Evolutionary conservation across 2,888 invertebrate species (phyloP).

Genomic region (Xylophagus ater): DNA sequence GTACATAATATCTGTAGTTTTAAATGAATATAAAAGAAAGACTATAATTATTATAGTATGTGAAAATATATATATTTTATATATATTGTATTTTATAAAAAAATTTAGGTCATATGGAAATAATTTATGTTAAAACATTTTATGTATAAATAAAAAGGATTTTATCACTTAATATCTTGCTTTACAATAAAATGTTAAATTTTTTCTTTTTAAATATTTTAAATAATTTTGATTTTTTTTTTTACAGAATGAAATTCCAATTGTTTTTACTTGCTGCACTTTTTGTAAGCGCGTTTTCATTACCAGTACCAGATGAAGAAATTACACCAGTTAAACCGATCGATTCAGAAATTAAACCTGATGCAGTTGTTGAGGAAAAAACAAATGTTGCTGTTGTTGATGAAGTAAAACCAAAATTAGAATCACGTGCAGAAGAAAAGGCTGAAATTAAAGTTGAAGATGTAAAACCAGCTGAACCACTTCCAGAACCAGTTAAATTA

Average conservation of each 20-base stretch:
- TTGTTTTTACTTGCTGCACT: constrained; percentile 28
- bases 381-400: constrained; percentile 13
- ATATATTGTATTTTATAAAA: no score
- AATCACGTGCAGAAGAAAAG: constrained; percentile 11
- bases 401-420: constrained; percentile 20
- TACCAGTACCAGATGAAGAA: constrained; percentile 34
- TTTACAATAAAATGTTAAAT: no score
- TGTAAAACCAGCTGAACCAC: constrained; percentile 2
- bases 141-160: no score
- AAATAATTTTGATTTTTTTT: constrained; percentile 5
- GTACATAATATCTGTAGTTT: no score
- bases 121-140: no score
- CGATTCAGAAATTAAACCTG: constrained; percentile 23
- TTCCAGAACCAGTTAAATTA: constrained; percentile 16
- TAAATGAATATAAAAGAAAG: no score
- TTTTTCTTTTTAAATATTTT: no score
- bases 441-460: constrained; percentile 10
- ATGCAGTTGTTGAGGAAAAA: constrained; percentile 19
- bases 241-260: constrained; percentile 33
- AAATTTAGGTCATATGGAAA: no score
- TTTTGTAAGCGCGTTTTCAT: constrained; percentile 26
- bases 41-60: no score
- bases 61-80: no score
- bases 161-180: no score
- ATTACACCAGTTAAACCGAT: constrained; percentile 24